Percentiles rank a stretch among this genome's conserved stretches.
These are phyloP conservation scores for Liasis olivaceus DNA, from an alignment of 2,797 vertebrate genomes.

Conservation along the genomic window DNA sequence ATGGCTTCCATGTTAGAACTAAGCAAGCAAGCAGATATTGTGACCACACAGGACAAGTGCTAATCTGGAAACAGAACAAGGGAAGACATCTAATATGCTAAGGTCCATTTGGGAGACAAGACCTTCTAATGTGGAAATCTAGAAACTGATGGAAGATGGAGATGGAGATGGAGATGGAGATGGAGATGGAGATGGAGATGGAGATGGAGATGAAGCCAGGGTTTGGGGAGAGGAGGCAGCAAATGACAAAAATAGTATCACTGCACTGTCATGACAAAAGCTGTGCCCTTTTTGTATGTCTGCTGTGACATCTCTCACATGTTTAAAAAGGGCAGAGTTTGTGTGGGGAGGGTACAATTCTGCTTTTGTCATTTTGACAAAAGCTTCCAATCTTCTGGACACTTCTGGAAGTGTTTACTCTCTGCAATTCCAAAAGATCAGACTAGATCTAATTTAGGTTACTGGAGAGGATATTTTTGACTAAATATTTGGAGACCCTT, in stretches of 20 bases:
- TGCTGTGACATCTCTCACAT: background rate
- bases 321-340: background rate
- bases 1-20: too few species aligned
- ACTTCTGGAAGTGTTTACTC: background rate
- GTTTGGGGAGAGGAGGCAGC: rapidly evolving
- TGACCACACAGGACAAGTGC: too few species aligned
- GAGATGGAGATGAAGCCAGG: background rate
- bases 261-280: background rate
- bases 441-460: background rate
- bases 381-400: background rate
- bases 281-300: background rate
- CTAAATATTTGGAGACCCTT: background rate
- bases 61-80: too few species aligned
- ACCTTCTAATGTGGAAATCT: too few species aligned
- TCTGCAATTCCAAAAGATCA: background rate
- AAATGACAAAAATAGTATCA: background rate
- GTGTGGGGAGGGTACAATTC: background rate
- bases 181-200: too few species aligned
- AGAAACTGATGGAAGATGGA: too few species aligned
- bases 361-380: background rate
- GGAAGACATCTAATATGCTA: too few species aligned
- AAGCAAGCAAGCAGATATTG: too few species aligned
- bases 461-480: background rate
- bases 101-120: too few species aligned
- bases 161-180: too few species aligned